These are phyloP conservation scores for Drosophila neoperkinsi DNA, from an alignment of 2,888 invertebrate species.

Conservation along the genomic window DNA sequence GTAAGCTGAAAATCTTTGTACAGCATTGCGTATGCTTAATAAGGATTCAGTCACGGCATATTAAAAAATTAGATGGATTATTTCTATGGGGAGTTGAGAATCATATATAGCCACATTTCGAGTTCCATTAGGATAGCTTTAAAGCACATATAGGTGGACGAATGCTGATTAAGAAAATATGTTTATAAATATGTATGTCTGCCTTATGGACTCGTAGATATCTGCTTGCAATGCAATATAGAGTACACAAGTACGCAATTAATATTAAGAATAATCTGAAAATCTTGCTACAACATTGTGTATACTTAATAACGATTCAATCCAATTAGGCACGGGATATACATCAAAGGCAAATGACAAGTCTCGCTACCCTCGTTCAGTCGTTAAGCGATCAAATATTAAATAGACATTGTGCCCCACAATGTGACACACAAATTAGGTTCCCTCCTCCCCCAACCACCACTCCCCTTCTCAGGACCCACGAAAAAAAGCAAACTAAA, in stretches of 20 bases:
- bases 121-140: background rate
- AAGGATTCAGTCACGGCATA: constrained; percentile 63
- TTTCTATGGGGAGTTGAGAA: background rate
- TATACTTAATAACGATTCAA: constrained; percentile 76
- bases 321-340: constrained; percentile 60
- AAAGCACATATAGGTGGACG: background rate
- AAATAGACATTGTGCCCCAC: constrained; percentile 46
- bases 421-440: constrained; percentile 32
- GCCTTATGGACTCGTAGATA: background rate
- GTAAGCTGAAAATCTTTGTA: constrained; percentile 20
- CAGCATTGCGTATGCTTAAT: constrained; percentile 64
- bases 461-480: background rate
- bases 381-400: constrained; percentile 69
- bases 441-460: background rate
- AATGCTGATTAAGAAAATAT: background rate
- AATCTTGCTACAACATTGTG: constrained; percentile 42
- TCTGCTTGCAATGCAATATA: background rate
- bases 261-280: constrained; percentile 9
- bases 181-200: background rate
- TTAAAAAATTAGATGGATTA: background rate
- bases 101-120: background rate
- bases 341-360: constrained; percentile 62
- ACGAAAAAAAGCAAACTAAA: constrained; percentile 53
- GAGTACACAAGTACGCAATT: constrained; percentile 1
- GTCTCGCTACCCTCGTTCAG: background rate